phyloP scores from a whole-genome alignment of 2,888 invertebrate genomes.

The Drosophila setosimentum region DNA sequence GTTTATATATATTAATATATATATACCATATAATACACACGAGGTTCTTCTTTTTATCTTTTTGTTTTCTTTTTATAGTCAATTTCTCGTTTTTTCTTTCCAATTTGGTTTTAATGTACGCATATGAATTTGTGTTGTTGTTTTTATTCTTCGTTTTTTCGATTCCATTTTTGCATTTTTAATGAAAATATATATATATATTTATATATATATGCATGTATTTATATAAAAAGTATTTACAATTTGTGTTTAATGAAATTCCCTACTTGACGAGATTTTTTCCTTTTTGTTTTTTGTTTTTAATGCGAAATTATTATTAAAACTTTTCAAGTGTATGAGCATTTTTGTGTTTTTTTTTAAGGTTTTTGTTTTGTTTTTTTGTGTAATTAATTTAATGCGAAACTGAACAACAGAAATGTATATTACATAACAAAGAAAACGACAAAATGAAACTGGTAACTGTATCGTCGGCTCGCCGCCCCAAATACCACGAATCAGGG shows the following conservation, averaged over 20 bases:
- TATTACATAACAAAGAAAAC: constrained; percentile 68
- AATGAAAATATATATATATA: constrained; percentile 76
- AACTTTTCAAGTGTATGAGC: constrained; percentile 84
- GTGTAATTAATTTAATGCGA: constrained; percentile 50
- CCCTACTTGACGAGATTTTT: constrained; percentile 72
- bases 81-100: constrained; percentile 58
- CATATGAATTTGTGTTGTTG: constrained; percentile 49
- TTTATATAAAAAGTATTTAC: constrained; percentile 77
- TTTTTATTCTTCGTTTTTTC: constrained; percentile 9
- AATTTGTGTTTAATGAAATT: constrained; percentile 74
- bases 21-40: constrained; percentile 72
- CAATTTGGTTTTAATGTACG: constrained; percentile 41
- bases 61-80: constrained; percentile 51
- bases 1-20: constrained; percentile 38
- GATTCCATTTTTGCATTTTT: constrained; percentile 62
- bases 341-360: constrained; percentile 61
- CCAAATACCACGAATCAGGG: constrained; percentile 21
- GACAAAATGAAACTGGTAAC: constrained; percentile 49
- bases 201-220: constrained; percentile 57
- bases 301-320: constrained; percentile 79
- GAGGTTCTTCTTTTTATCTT: constrained; percentile 42
- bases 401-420: constrained; percentile 61
- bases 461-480: constrained; percentile 35
- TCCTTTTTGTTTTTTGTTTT: constrained; percentile 38
- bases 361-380: constrained; percentile 16